Percentiles rank a stretch among this genome's conserved stretches.
These are phyloP conservation scores for Galleria mellonella DNA, from an alignment of 1,140 invertebrate genomes.

Conservation along the genomic window DNA sequence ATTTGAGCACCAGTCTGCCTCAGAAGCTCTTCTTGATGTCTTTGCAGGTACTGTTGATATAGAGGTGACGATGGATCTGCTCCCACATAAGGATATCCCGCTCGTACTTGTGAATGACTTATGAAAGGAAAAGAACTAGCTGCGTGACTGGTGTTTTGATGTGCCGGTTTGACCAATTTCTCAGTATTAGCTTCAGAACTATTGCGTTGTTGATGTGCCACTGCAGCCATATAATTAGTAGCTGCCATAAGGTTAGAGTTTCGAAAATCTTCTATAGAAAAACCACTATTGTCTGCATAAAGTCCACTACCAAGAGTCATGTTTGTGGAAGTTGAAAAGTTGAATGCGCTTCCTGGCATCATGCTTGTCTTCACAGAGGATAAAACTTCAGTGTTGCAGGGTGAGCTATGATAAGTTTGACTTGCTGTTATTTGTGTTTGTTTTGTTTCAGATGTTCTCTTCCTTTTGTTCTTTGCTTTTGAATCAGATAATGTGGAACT, in stretches of 20 bases:
- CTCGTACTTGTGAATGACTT: constrained; percentile 66
- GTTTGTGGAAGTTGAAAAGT: constrained; percentile 78
- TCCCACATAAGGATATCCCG: constrained; percentile 75
- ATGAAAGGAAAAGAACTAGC: constrained; percentile 71
- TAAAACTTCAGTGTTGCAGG: constrained; percentile 39
- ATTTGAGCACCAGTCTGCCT: constrained; percentile 69
- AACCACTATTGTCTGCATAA: constrained; percentile 77
- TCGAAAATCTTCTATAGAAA: constrained; percentile 77
- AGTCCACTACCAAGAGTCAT: constrained; percentile 67
- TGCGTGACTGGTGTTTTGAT: constrained; percentile 60
- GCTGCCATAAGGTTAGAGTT: constrained; percentile 73
- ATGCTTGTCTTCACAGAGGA: constrained; percentile 73
- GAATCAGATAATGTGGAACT: constrained; percentile 27
- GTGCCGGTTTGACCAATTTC: constrained; percentile 66
- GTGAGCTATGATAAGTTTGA: constrained; percentile 35
- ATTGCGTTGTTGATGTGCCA: constrained; percentile 64
- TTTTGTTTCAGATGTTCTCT: constrained; percentile 66
- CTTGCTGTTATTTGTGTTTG: constrained; percentile 74
- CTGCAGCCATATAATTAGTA: constrained; percentile 72
- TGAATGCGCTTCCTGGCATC: constrained; percentile 81
- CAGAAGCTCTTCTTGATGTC: constrained; percentile 76
- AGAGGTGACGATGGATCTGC: constrained; percentile 77
- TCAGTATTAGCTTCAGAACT: constrained; percentile 53
- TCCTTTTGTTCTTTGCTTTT: constrained; percentile 44
- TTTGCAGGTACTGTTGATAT: constrained; percentile 81